Percentiles rank a stretch among this genome's conserved stretches.
These are phyloP conservation scores for Catagonus wagneri DNA, from an alignment of 2,113 vertebrate species.

Conservation along the genomic window DNA sequence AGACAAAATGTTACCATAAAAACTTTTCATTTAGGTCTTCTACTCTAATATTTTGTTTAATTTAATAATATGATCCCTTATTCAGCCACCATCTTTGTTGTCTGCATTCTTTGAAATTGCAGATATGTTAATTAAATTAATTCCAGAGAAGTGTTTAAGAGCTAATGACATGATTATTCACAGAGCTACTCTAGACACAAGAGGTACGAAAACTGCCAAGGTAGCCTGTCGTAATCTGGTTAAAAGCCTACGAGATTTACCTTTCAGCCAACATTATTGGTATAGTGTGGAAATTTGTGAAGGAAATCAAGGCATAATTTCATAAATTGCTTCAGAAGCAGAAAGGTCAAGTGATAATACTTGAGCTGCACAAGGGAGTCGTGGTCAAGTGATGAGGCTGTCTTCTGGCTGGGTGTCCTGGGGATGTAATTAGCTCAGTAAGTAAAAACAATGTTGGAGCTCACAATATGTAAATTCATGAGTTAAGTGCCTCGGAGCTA, in stretches of 20 bases:
- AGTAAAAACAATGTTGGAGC: background rate
- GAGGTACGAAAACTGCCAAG: background rate
- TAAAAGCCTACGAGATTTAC: background rate
- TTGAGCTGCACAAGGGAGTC: background rate
- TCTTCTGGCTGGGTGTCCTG: background rate
- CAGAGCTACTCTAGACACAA: background rate
- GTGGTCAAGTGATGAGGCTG: background rate
- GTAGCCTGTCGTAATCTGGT: background rate
- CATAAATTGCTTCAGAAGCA: background rate
- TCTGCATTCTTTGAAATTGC: slow-evolving; percentile 25
- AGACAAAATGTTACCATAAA: background rate
- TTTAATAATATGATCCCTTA: background rate
- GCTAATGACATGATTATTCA: slow-evolving; percentile 19
- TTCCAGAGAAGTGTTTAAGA: background rate
- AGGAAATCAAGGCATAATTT: slow-evolving; percentile 39
- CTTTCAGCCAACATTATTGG: background rate
- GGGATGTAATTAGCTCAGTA: background rate
- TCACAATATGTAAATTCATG: background rate
- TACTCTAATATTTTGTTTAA: slow-evolving; percentile 31
- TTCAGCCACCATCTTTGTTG: background rate
- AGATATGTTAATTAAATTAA: slow-evolving; percentile 22
- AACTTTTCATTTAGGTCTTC: background rate
- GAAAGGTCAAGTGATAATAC: background rate
- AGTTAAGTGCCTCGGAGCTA: background rate
- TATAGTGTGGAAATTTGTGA: background rate